Evolutionary conservation across 2,888 invertebrate genomes (phyloP).

Genomic region (Leistus spinibarbis): DNA sequence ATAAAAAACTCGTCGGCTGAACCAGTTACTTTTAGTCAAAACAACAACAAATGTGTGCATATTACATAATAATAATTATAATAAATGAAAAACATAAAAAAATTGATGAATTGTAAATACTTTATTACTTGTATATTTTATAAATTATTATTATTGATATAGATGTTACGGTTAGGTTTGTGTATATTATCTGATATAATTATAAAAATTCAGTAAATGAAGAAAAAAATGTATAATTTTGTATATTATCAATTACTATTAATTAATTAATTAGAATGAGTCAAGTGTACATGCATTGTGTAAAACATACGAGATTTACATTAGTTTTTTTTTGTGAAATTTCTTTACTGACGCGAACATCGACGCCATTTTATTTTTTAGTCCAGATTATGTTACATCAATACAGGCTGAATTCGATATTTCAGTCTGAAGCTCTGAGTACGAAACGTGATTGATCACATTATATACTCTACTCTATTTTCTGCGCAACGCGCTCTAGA

Average conservation of each 20-base stretch:
- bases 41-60: constrained; percentile 32
- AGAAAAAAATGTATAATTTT: constrained; percentile 32
- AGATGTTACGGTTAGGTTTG: constrained; percentile 37
- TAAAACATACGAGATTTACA: constrained; percentile 28
- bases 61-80: constrained; percentile 4
- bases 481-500: too few relatives aligned
- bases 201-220: constrained; percentile 27
- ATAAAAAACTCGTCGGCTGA: constrained; percentile 1
- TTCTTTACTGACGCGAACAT: constrained; percentile 32
- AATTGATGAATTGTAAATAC: constrained; percentile 26
- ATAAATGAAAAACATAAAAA: neutral
- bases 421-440: neutral
- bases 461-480: neutral
- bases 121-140: constrained; percentile 34
- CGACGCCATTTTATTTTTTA: neutral
- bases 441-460: neutral
- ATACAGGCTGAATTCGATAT: neutral
- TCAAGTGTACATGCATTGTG: constrained; percentile 33
- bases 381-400: neutral
- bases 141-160: constrained; percentile 28
- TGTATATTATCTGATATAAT: constrained; percentile 21
- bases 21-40: constrained; percentile 30
- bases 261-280: constrained; percentile 15
- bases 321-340: constrained; percentile 30
- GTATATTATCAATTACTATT: constrained; percentile 31